Percentiles rank a stretch among this genome's conserved stretches.
Evolutionary conservation across 2,797 vertebrate genomes (phyloP).

Genomic region (Urosaurus nigricauda): DNA sequence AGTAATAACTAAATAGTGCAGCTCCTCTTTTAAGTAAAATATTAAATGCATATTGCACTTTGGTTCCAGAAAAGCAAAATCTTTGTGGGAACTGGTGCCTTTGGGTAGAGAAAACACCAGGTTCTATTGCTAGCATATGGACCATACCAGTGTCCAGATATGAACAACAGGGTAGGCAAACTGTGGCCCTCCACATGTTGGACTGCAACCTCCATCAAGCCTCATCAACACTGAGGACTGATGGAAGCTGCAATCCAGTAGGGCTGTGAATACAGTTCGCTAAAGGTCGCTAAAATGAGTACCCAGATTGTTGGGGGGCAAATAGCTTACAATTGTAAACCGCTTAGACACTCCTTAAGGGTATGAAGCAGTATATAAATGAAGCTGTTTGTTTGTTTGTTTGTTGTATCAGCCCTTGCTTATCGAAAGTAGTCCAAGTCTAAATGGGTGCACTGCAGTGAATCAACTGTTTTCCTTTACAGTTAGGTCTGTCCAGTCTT

Average conservation of each 20-base stretch:
- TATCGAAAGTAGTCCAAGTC: constrained; percentile 14
- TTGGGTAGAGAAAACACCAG: not conserved
- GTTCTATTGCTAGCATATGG: not conserved
- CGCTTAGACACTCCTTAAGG: too few relatives aligned
- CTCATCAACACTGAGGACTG: not conserved
- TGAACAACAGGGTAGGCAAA: not conserved
- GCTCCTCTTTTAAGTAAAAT: not conserved
- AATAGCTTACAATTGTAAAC: too few relatives aligned
- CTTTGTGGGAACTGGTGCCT: too few relatives aligned
- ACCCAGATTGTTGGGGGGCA: too few relatives aligned
- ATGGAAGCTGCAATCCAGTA: not conserved
- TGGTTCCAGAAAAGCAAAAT: not conserved
- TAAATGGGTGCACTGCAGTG: not conserved
- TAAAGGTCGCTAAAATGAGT: too few relatives aligned
- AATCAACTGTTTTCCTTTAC: constrained; percentile 7
- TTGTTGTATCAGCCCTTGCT: constrained; percentile 8
- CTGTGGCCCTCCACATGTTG: not conserved
- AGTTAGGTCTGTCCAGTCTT: not conserved
- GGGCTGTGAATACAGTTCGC: not conserved
- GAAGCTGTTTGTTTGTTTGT: too few relatives aligned
- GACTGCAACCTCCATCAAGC: not conserved
- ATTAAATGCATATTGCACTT: not conserved
- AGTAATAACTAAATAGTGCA: not conserved
- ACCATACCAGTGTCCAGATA: not conserved
- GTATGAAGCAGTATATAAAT: too few relatives aligned